Conservation (phyloP, 2,888 invertebrate species). For the Saturnia pavonia region DNA sequence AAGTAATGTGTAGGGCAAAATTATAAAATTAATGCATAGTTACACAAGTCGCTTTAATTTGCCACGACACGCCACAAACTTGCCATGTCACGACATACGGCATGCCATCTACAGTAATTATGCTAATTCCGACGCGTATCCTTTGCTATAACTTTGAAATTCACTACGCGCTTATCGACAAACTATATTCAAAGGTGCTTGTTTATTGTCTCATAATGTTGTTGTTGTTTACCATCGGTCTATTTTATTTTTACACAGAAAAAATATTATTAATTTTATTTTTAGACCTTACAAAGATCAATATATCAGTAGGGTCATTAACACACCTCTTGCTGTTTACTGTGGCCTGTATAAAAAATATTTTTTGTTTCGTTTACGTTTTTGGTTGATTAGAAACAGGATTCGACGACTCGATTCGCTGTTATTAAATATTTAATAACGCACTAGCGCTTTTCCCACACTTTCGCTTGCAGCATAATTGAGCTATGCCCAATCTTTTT, state of each 20-base stretch:
- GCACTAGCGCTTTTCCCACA: too few species aligned
- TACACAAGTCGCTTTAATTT: neutral
- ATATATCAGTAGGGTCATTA: neutral
- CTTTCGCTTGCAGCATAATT: too few species aligned
- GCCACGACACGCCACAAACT: slow-evolving; percentile 30
- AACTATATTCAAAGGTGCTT: neutral
- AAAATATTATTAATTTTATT: neutral
- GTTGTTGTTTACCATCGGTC: neutral
- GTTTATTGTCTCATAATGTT: slow-evolving; percentile 16
- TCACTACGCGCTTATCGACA: slow-evolving; percentile 16
- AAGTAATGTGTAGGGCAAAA: too few species aligned
- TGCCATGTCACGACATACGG: slow-evolving; percentile 33
- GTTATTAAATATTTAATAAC: neutral
- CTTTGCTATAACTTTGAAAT: slow-evolving; percentile 32
- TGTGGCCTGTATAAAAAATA: neutral
- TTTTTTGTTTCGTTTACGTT: neutral
- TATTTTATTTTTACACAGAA: neutral
- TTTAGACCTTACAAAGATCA: neutral
- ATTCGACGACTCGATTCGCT: neutral
- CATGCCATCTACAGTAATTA: slow-evolving; percentile 37
- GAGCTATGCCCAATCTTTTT: too few species aligned
- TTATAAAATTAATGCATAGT: neutral
- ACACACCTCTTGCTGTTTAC: neutral
- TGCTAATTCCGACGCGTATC: slow-evolving; percentile 31
- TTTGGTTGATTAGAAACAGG: neutral